Percentiles rank a stretch among this genome's conserved stretches.
Conservation (phyloP, 2,797 vertebrate genomes). For the Enteromius afrohamiltoni region DNA sequence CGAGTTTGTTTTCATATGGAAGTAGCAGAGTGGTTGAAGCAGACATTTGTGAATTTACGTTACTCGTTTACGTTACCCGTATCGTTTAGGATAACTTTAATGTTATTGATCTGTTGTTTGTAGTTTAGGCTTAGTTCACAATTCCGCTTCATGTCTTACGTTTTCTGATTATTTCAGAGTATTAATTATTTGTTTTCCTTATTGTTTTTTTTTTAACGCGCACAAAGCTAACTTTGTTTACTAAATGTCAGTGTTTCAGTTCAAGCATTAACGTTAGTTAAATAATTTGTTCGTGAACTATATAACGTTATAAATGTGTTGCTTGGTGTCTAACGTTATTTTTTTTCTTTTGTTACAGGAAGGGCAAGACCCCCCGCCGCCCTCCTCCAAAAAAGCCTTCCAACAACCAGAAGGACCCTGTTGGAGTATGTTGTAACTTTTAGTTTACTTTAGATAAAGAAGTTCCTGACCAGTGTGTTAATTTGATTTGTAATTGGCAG, state of each 20-base stretch:
- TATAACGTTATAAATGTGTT: neutral
- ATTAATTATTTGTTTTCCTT: neutral
- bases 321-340: neutral
- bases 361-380: constrained; percentile 82
- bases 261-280: neutral
- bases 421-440: constrained; percentile 82
- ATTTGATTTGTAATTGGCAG: constrained; percentile 65
- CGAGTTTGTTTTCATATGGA: neutral
- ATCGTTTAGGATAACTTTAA: no score
- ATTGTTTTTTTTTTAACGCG: neutral
- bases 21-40: neutral
- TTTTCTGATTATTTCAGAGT: neutral
- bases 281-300: neutral
- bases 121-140: neutral
- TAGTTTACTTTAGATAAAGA: neutral
- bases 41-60: neutral
- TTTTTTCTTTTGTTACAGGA: constrained; percentile 68
- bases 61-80: neutral
- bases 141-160: neutral
- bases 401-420: constrained; percentile 87
- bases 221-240: neutral
- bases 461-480: neutral
- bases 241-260: neutral
- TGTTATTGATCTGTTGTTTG: neutral
- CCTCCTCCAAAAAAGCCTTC: constrained; percentile 78